Evolutionary conservation across 2,113 vertebrate genomes (phyloP).

Genomic region (Boulengeromyrus knoepffleri): DNA sequence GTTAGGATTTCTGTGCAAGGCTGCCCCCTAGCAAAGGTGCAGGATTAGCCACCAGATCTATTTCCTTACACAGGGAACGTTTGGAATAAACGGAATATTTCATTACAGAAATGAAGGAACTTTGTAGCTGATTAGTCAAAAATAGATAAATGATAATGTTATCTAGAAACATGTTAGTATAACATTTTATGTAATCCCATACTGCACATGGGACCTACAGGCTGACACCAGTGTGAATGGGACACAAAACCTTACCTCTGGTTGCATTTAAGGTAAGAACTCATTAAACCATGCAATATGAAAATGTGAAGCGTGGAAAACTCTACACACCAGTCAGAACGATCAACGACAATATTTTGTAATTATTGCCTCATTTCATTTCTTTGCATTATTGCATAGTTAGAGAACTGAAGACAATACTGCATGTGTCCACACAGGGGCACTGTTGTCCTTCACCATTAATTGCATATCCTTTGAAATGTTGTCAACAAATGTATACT

Average conservation of each 20-base stretch:
- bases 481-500: slow-evolving; percentile 8
- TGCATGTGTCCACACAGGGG: slow-evolving; percentile 13
- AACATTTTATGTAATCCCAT: background rate
- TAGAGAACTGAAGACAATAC: background rate
- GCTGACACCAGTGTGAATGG: background rate
- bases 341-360: background rate
- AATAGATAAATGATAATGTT: background rate
- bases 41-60: background rate
- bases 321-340: background rate
- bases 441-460: slow-evolving; percentile 14
- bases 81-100: background rate
- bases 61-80: background rate
- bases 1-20: slow-evolving; percentile 9
- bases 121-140: background rate
- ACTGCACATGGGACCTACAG: background rate
- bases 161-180: background rate
- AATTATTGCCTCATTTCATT: background rate
- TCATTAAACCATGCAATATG: background rate
- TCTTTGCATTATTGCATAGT: background rate
- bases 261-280: background rate
- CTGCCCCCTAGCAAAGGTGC: slow-evolving; percentile 4
- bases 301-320: background rate
- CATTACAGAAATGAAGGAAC: background rate
- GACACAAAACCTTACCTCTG: background rate
- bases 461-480: background rate